Evolutionary conservation across 2,888 invertebrate species (phyloP), one percentile per base, ranked within the genome.

Genomic region (Chrysolina oricalcia): DNA sequence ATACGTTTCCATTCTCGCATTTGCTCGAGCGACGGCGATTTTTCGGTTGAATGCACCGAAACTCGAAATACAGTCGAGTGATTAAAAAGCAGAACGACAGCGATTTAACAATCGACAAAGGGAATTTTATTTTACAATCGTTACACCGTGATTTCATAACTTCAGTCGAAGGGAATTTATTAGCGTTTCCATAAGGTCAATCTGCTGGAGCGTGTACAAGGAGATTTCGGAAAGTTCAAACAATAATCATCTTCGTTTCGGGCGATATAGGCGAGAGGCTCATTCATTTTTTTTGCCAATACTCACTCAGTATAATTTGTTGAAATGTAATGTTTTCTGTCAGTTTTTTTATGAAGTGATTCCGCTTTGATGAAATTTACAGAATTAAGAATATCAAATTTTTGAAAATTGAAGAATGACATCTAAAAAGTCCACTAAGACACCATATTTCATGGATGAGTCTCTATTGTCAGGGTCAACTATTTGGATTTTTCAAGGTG

Each of bases 201-300:
- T 67, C 67, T 66, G 50, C 53, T 68, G 71, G 66, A 71, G 74
- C 74, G 71, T 74, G 43, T 56, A 67, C 23, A 13, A 46, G 50
- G 43, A 72, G 48, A 75, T 75, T 72, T 21, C 35, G 41, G n/a
- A 72, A 75, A 75, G 72, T 75, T 75, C 75, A 75, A 70, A 66
- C 72, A 70, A 48, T 63, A 46, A 73, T 73, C 72, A 73, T 70
- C 69, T 75, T 75, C 72, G 70, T 73, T 72, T 75, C 66, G 65
- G 70, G 70, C 8, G 35, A 43, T 41, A 69, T 35, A 6, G 35
- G 35, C 35, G 8, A 8, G 35, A 35, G 35, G 35, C 35, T 35
- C 35, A 8, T 8, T 8, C 35, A 35, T 4, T 35, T 4, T 35
- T 35, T 27, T 5, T 27, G 27, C 27, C 8, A 35, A 35, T 8